phyloP scores from a whole-genome alignment of 2,113 vertebrate species.

The Terrapene triunguis region DNA sequence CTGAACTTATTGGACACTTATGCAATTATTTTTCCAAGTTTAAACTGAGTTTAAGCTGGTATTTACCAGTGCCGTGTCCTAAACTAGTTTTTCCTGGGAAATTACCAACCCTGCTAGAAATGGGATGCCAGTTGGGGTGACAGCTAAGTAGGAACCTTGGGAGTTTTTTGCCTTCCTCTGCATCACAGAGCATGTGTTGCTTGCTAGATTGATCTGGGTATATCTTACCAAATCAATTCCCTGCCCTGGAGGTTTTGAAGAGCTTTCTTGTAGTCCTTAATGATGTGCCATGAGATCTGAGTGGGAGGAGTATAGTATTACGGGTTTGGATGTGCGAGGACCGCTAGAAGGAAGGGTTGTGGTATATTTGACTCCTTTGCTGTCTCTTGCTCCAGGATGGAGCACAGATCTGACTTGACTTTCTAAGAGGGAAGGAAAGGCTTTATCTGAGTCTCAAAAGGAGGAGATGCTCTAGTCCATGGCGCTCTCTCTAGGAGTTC shows the following conservation, averaged over 20 bases:
- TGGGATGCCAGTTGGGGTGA: too few species aligned
- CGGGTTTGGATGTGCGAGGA: not conserved
- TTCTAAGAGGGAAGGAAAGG: not conserved
- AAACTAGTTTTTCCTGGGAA: too few species aligned
- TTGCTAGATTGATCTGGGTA: too few species aligned
- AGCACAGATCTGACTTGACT: not conserved
- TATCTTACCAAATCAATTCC: too few species aligned
- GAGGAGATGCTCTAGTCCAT: not conserved
- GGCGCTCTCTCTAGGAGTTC: not conserved
- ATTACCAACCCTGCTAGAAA: too few species aligned
- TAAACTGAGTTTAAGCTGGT: too few species aligned
- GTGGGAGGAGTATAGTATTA: rapidly evolving
- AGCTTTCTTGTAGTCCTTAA: not conserved
- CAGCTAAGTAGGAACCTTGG: too few species aligned
- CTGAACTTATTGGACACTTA: too few species aligned
- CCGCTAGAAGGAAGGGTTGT: rapidly evolving
- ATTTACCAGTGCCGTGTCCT: too few species aligned
- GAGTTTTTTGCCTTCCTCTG: too few species aligned
- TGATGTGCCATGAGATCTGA: not conserved
- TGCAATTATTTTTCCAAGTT: too few species aligned
- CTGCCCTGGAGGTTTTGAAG: rapidly evolving
- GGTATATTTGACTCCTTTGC: not conserved
- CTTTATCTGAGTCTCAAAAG: not conserved
- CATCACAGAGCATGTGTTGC: too few species aligned
- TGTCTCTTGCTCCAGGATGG: rapidly evolving